Conservation (phyloP, 1,140 invertebrate genomes). For the Chlorops oryzae region DNA sequence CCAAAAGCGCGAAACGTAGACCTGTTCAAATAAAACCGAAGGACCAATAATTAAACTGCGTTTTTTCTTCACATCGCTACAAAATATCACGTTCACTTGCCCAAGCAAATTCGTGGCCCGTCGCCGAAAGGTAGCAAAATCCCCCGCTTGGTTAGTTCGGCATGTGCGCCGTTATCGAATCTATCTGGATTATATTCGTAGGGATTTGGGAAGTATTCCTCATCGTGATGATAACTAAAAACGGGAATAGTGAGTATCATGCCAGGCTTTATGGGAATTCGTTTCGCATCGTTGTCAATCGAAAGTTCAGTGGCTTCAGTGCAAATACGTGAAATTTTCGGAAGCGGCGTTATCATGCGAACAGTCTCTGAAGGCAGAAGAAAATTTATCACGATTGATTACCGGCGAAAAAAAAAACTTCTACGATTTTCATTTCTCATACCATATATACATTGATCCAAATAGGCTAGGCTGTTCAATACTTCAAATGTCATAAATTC, state of each 20-base stretch:
- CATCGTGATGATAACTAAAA: constrained; percentile 57
- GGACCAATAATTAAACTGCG: not conserved
- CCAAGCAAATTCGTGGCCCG: constrained; percentile 41
- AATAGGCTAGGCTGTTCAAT: constrained; percentile 25
- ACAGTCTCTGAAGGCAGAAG: constrained; percentile 28
- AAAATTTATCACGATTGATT: not conserved
- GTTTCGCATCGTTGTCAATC: constrained; percentile 16
- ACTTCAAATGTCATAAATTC: constrained; percentile 22
- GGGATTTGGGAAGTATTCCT: constrained; percentile 62
- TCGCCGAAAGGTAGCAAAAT: constrained; percentile 38
- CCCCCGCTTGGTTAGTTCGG: constrained; percentile 25
- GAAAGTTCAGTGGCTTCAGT: constrained; percentile 23
- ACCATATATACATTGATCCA: constrained; percentile 42
- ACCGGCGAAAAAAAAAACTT: not conserved
- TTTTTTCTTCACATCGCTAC: not conserved
- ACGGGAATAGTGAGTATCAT: constrained; percentile 54
- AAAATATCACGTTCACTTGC: constrained; percentile 12
- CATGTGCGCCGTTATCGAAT: constrained; percentile 32
- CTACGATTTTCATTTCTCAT: not conserved
- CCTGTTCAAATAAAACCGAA: too few relatives aligned
- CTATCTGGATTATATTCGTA: constrained; percentile 67
- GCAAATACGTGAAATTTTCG: constrained; percentile 36
- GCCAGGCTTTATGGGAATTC: constrained; percentile 42
- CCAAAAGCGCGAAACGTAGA: not conserved
- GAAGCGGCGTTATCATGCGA: constrained; percentile 34